These are phyloP conservation scores for Hylia prasina DNA, from an alignment of 2,113 vertebrate species.

Conservation along the genomic window DNA sequence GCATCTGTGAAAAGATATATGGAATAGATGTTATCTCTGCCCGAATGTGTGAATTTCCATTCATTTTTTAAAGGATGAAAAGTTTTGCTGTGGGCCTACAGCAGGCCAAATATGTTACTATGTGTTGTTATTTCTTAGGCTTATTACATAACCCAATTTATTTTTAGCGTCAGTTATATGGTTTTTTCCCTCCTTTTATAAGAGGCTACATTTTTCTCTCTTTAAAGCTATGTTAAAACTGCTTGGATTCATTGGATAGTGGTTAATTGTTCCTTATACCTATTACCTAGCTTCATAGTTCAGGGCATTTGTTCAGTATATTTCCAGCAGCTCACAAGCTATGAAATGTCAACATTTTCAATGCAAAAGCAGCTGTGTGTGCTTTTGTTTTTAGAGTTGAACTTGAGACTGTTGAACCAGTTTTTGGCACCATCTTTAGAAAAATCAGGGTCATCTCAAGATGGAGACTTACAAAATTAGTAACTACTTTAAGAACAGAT, in stretches of 20 bases:
- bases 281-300: neutral
- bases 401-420: neutral
- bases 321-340: neutral
- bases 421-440: neutral
- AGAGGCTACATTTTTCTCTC: neutral
- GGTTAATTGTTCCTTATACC: neutral
- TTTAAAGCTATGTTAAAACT: neutral
- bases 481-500: neutral
- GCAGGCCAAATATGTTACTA: neutral
- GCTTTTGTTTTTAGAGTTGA: neutral
- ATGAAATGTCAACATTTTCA: neutral
- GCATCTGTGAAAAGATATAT: neutral
- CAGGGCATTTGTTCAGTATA: neutral
- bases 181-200: neutral
- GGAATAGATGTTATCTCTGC: neutral
- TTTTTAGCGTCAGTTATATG: neutral
- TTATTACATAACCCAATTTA: neutral
- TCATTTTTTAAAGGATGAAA: neutral
- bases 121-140: neutral
- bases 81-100: neutral
- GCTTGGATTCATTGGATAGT: neutral
- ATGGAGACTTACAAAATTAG: neutral
- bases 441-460: slow-evolving; percentile 1
- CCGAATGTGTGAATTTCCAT: neutral
- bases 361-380: neutral